These are phyloP conservation scores for Ceratoteleas bidentatus DNA, from an alignment of 1,140 invertebrate genomes.

Conservation along the genomic window DNA sequence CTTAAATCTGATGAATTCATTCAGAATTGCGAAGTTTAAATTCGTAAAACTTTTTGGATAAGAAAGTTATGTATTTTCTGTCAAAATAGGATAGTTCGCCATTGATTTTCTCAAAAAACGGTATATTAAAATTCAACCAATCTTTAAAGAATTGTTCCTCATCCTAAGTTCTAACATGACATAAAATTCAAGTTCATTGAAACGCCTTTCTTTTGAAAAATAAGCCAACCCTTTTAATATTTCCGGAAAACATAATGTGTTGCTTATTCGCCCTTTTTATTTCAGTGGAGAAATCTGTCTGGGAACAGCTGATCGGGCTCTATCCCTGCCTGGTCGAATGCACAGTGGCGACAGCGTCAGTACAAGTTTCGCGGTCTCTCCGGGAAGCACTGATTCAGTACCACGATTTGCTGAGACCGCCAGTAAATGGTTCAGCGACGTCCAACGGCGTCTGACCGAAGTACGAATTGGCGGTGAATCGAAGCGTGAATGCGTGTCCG, in stretches of 20 bases:
- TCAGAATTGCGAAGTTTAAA: no score
- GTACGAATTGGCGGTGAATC: slow-evolving; percentile 70
- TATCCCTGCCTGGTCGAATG: slow-evolving; percentile 96
- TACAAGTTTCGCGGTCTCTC: slow-evolving; percentile 91
- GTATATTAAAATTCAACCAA: no score
- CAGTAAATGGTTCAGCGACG: slow-evolving; percentile 75
- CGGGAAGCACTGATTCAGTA: slow-evolving; percentile 94
- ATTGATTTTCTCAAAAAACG: no score
- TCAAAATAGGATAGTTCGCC: no score
- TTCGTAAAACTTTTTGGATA: no score
- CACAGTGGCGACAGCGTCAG: slow-evolving; percentile 87
- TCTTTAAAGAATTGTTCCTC: slow-evolving; percentile 8
- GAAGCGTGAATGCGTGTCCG: slow-evolving; percentile 54
- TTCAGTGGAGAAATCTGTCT: slow-evolving; percentile 92
- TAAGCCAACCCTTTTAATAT: no score
- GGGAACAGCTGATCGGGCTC: slow-evolving; percentile 94
- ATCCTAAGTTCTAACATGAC: no score
- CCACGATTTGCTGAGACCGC: slow-evolving; percentile 90
- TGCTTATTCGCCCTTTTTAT: background rate
- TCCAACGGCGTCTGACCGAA: slow-evolving; percentile 79
- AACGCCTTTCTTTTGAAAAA: no score
- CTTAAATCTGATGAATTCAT: no score
- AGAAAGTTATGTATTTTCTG: no score
- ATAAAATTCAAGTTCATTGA: no score
- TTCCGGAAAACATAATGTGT: background rate